Evolutionary conservation across 2,888 invertebrate species (phyloP).

Genomic region (Nemotelus pantherinus): DNA sequence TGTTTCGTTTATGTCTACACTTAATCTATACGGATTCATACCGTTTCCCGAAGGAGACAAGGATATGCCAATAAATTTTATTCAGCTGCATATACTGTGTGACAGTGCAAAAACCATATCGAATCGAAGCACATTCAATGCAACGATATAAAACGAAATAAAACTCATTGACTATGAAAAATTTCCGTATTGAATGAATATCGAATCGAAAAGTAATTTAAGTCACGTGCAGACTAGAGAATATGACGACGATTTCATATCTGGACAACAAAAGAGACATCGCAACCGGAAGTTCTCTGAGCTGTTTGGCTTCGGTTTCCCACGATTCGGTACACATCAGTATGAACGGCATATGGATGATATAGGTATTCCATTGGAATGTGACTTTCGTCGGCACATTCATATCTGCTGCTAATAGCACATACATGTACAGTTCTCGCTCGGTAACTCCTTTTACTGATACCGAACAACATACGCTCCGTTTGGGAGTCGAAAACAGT

Average conservation of each 20-base stretch:
- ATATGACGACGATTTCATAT: conserved; percentile 32
- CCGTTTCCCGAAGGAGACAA: too few species aligned
- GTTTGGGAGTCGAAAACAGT: background rate
- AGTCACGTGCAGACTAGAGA: conserved; percentile 30
- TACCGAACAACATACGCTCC: conserved; percentile 13
- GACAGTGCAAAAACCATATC: too few species aligned
- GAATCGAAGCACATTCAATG: too few species aligned
- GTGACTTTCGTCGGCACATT: background rate
- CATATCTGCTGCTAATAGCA: conserved; percentile 32
- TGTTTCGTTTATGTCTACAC: too few species aligned
- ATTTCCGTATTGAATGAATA: conserved; percentile 8
- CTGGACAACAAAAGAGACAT: conserved; percentile 37
- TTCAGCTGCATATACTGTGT: too few species aligned
- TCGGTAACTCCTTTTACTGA: conserved; percentile 39
- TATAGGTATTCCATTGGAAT: background rate
- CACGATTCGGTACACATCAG: background rate
- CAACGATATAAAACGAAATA: background rate
- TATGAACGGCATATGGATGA: background rate
- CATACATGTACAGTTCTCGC: background rate
- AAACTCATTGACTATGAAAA: conserved; percentile 30
- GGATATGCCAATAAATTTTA: too few species aligned
- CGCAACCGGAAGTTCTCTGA: background rate
- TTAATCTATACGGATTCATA: too few species aligned
- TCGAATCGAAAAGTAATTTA: conserved; percentile 27
- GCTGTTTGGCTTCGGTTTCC: background rate